These are phyloP conservation scores for Lophotriccus pileatus DNA, from an alignment of 2,797 vertebrate species.

Conservation along the genomic window DNA sequence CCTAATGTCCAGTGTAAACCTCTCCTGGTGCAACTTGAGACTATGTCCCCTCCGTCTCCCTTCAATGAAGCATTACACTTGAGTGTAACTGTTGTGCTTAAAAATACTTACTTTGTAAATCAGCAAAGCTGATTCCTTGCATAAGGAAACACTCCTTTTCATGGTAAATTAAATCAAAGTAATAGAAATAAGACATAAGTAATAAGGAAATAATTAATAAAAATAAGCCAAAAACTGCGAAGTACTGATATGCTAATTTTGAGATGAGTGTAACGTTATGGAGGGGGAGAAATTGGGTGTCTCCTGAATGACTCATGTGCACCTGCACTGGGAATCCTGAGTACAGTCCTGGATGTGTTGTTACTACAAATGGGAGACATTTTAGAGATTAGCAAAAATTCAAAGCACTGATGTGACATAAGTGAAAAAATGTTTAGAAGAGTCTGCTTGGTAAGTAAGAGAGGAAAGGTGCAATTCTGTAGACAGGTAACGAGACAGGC, in stretches of 20 bases:
- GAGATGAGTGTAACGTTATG: not conserved
- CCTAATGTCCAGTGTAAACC: not conserved
- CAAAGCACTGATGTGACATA: not conserved
- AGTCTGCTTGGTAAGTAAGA: not conserved
- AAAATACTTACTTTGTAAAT: not conserved
- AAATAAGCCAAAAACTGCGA: not conserved
- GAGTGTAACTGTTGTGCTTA: not conserved
- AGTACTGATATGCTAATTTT: not conserved
- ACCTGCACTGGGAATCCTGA: not conserved
- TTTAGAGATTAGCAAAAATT: not conserved
- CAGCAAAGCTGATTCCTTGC: not conserved
- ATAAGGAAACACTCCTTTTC: not conserved
- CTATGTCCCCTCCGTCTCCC: not conserved
- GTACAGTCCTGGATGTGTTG: not conserved
- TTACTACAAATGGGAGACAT: not conserved
- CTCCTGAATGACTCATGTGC: not conserved
- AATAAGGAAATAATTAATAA: not conserved
- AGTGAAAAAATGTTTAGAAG: not conserved
- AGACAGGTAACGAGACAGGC: not conserved
- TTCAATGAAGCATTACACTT: fast-evolving
- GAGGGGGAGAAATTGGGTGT: not conserved
- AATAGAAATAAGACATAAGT: not conserved
- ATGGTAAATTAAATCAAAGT: not conserved
- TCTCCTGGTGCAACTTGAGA: not conserved
- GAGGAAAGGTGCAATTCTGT: not conserved